Evolutionary conservation across 2,888 invertebrate species (phyloP).

Genomic region (Hedychridium roseum): DNA sequence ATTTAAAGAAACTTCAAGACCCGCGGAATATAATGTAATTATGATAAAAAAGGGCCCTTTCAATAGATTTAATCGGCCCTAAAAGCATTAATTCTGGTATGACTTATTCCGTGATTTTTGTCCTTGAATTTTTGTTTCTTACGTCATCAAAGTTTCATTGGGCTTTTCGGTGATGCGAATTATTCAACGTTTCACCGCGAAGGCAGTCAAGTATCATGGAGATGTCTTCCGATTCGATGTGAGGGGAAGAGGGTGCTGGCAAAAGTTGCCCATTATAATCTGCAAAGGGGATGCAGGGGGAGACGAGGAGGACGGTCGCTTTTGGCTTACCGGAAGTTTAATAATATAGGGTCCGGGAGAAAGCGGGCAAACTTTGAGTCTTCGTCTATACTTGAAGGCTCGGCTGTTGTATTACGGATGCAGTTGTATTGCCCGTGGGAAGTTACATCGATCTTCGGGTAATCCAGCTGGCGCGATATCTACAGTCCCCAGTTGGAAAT

Average conservation of each 20-base stretch:
- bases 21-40: too few species aligned
- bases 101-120: too few species aligned
- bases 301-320: constrained; percentile 25
- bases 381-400: neutral
- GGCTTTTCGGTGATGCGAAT: too few species aligned
- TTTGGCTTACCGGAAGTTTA: constrained; percentile 34
- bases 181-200: too few species aligned
- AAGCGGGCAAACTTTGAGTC: constrained; percentile 28
- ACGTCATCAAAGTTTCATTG: too few species aligned
- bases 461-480: neutral
- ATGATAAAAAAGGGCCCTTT: too few species aligned
- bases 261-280: constrained; percentile 35
- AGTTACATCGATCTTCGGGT: constrained; percentile 14
- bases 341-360: constrained; percentile 31
- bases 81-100: too few species aligned
- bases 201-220: constrained; percentile 11
- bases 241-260: constrained; percentile 3
- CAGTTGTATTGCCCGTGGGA: neutral
- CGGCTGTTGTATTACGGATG: neutral
- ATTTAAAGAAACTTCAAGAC: too few species aligned
- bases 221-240: constrained; percentile 15
- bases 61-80: too few species aligned
- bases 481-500: too few species aligned
- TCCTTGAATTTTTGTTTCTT: too few species aligned
- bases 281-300: too few species aligned